Conservation (phyloP, 92 coral and sea anemone genomes). For the Actinostola sp. region DNA sequence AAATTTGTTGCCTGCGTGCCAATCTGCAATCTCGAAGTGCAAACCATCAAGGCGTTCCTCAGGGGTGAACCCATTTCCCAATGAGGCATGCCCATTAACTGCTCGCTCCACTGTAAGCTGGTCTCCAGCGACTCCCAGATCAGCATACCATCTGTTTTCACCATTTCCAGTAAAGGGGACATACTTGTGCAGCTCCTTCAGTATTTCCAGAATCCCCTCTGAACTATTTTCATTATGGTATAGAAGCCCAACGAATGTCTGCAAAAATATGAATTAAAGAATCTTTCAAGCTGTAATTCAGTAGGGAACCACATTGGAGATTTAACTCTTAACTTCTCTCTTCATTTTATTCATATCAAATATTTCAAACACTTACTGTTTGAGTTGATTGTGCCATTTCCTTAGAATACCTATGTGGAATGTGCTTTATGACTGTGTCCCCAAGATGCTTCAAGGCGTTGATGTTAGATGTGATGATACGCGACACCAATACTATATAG, state of each 20-base stretch:
- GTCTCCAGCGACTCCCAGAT: constrained; percentile 66
- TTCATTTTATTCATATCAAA: too few relatives aligned
- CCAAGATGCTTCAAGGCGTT: too few relatives aligned
- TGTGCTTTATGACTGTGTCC: too few relatives aligned
- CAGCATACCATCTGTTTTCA: constrained; percentile 44
- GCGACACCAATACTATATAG: too few relatives aligned
- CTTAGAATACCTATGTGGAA: too few relatives aligned
- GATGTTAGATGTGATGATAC: too few relatives aligned
- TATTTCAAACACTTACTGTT: too few relatives aligned
- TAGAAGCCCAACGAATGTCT: constrained; percentile 69
- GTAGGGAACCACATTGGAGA: too few relatives aligned
- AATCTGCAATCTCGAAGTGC: constrained; percentile 60
- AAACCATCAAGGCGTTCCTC: constrained; percentile 62
- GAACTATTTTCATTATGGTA: constrained; percentile 71
- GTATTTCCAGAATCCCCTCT: constrained; percentile 55
- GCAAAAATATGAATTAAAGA: too few relatives aligned
- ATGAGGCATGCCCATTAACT: constrained; percentile 54
- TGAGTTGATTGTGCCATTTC: too few relatives aligned
- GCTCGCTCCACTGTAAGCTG: constrained; percentile 67
- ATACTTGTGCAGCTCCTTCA: constrained; percentile 54
- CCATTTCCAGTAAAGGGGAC: constrained; percentile 62
- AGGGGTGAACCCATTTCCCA: constrained; percentile 67
- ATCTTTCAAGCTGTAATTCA: too few relatives aligned
- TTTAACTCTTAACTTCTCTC: too few relatives aligned
- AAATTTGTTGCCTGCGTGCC: constrained; percentile 68